Conservation (phyloP, 2,113 vertebrate species). For the Marmota monax region DNA sequence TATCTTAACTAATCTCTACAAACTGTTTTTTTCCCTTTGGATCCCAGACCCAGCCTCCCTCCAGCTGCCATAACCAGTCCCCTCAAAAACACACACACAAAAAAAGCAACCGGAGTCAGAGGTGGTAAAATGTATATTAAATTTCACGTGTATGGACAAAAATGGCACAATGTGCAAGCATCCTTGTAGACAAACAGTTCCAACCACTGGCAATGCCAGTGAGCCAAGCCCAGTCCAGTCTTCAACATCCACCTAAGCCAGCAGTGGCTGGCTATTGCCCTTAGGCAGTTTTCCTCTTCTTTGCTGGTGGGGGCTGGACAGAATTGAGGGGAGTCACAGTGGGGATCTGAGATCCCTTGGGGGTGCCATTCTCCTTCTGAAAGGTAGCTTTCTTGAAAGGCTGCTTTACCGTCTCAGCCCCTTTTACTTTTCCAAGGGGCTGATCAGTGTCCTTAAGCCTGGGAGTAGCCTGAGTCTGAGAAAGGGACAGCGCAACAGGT, state of each 20-base stretch:
- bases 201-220: neutral
- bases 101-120: constrained; percentile 32
- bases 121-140: constrained; percentile 57
- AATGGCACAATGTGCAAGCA: neutral
- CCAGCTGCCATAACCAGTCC: neutral
- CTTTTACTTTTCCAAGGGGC: neutral
- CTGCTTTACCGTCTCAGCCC: constrained; percentile 31
- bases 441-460: neutral
- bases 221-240: neutral
- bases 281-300: constrained; percentile 65
- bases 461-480: neutral
- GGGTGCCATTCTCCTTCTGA: constrained; percentile 45
- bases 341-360: neutral
- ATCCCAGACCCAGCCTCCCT: neutral
- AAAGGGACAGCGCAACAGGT: fast-evolving
- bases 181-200: neutral
- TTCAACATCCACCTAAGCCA: neutral
- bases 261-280: neutral
- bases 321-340: neutral
- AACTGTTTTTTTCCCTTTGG: neutral
- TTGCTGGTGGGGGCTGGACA: constrained; percentile 66
- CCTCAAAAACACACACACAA: neutral
- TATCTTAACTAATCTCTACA: neutral
- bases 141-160: constrained; percentile 19
- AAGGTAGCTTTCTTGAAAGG: constrained; percentile 44